Conservation (phyloP, 1,140 invertebrate species). For the Asbolus verrucosus region DNA sequence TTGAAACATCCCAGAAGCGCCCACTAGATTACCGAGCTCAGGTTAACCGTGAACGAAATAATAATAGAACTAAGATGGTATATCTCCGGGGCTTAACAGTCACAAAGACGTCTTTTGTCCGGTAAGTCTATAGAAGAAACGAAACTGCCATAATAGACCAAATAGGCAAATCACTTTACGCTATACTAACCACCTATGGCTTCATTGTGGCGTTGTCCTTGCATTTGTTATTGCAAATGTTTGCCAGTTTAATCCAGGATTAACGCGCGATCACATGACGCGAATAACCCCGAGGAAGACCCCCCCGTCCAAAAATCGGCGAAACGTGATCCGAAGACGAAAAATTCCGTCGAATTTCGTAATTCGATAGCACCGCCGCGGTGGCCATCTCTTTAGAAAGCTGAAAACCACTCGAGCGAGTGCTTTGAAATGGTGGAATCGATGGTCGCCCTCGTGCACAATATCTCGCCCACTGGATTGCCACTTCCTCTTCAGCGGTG, state of each 20-base stretch:
- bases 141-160: conserved; percentile 15
- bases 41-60: conserved; percentile 28
- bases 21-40: conserved; percentile 36
- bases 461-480: conserved; percentile 18
- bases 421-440: conserved; percentile 40
- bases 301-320: no score
- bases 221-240: conserved; percentile 37
- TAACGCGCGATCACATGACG: conserved; percentile 1
- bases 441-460: conserved; percentile 28
- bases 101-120: conserved; percentile 28
- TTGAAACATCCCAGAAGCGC: conserved; percentile 30
- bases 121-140: conserved; percentile 13
- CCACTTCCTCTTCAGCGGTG: conserved; percentile 46
- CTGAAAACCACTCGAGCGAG: conserved; percentile 54
- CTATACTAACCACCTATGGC: conserved; percentile 38
- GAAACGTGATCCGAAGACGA: neutral
- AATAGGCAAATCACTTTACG: conserved; percentile 44
- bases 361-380: conserved; percentile 2
- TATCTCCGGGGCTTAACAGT: conserved; percentile 13
- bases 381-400: conserved; percentile 52
- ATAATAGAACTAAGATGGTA: conserved; percentile 27
- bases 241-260: conserved; percentile 26
- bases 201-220: conserved; percentile 17
- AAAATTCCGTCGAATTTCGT: conserved; percentile 3
- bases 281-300: neutral